Evolutionary conservation across 2,797 vertebrate genomes (phyloP).

Genomic region (Urophycis tenuis): DNA sequence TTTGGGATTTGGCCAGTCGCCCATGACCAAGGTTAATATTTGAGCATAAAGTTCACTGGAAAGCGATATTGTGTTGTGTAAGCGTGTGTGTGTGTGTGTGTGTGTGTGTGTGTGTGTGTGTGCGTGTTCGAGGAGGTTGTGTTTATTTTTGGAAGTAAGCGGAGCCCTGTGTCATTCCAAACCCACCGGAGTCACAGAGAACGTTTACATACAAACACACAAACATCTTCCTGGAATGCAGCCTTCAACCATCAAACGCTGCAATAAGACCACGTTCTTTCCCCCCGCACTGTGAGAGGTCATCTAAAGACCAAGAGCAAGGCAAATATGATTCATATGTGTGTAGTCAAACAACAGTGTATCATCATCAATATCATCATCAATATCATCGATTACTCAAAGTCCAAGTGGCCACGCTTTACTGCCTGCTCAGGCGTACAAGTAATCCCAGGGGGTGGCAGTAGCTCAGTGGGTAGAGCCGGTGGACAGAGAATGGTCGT

Average conservation of each 20-base stretch:
- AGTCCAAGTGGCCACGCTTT: background rate
- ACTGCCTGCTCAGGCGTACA: too few relatives aligned
- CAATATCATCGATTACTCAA: too few relatives aligned
- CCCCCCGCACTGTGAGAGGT: background rate
- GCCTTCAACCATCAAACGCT: background rate
- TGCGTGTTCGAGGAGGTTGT: background rate
- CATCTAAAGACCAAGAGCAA: background rate
- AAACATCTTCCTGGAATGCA: background rate
- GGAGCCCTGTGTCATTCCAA: background rate
- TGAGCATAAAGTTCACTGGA: slow-evolving; percentile 55
- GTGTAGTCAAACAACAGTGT: background rate
- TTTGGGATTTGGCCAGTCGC: slow-evolving; percentile 57
- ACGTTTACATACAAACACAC: background rate
- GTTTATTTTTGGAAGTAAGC: background rate
- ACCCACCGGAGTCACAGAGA: background rate
- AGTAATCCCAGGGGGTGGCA: too few relatives aligned
- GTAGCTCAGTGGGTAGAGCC: too few relatives aligned
- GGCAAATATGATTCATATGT: background rate
- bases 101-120: slow-evolving; percentile 3
- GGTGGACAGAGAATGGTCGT: too few relatives aligned
- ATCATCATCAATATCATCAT: background rate
- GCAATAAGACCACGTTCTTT: background rate
- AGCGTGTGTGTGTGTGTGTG: slow-evolving; percentile 8
- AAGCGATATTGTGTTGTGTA: slow-evolving; percentile 54
- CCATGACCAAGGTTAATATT: slow-evolving; percentile 65